These are phyloP conservation scores for Heteromyza rotundicornis DNA, from an alignment of 2,888 invertebrate genomes.

Conservation along the genomic window DNA sequence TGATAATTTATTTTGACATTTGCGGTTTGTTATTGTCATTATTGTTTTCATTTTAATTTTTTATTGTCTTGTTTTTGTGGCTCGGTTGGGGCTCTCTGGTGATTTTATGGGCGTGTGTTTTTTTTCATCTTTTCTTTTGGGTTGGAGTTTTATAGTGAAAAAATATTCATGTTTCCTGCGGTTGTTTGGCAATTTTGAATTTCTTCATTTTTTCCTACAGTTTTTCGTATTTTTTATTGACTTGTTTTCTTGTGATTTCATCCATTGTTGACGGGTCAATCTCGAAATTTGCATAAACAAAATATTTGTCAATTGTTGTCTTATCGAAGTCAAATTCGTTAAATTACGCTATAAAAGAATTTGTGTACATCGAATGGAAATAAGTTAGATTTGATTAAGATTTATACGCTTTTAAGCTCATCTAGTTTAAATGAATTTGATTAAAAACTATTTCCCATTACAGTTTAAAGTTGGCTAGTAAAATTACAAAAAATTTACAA, in stretches of 20 bases:
- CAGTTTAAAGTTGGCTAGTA: too few species aligned
- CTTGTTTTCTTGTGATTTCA: conserved; percentile 27
- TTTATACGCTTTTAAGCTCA: too few species aligned
- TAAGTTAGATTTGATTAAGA: too few species aligned
- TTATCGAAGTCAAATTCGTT: too few species aligned
- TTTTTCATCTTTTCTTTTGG: conserved; percentile 26
- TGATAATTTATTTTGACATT: conserved; percentile 59
- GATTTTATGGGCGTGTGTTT: conserved; percentile 28
- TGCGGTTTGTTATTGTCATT: conserved; percentile 55
- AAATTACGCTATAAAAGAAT: too few species aligned
- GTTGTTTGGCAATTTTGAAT: background rate
- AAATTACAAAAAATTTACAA: conserved; percentile 4
- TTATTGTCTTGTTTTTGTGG: conserved; percentile 34
- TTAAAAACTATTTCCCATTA: too few species aligned
- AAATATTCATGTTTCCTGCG: background rate
- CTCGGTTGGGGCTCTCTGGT: conserved; percentile 20
- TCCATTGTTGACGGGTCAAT: conserved; percentile 33
- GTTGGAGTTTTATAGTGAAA: conserved; percentile 8
- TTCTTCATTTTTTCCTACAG: background rate
- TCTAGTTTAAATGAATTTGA: too few species aligned
- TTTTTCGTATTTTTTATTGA: conserved; percentile 10
- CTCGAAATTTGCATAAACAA: conserved; percentile 36
- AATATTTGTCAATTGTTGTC: too few species aligned
- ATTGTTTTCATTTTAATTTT: conserved; percentile 56
- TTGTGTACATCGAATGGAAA: too few species aligned